Conservation (phyloP, 2,113 vertebrate genomes). For the Penelope pileata region DNA sequence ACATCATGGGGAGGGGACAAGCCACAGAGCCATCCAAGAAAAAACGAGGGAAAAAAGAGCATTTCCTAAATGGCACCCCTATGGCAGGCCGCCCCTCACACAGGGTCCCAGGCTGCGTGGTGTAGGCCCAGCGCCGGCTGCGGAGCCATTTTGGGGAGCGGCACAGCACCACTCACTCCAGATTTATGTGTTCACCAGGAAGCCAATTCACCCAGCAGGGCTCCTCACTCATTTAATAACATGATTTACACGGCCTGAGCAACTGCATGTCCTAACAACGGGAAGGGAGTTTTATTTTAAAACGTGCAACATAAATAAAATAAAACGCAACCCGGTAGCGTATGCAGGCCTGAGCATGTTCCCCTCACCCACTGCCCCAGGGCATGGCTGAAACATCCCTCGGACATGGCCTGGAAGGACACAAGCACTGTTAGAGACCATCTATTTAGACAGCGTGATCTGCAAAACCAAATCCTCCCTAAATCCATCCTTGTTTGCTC, state of each 20-base stretch:
- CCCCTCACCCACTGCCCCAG: neutral
- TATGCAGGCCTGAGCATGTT: neutral
- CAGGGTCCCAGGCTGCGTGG: too few relatives aligned
- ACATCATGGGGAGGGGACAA: neutral
- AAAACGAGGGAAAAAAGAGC: neutral
- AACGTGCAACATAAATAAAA: neutral
- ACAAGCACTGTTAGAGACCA: accelerated
- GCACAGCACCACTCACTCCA: neutral
- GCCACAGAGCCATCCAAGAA: neutral
- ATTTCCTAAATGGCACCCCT: neutral
- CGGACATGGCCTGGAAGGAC: neutral
- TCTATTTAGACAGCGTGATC: neutral
- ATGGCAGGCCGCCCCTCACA: too few relatives aligned
- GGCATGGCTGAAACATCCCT: neutral
- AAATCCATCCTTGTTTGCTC: neutral
- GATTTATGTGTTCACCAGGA: conserved; percentile 52
- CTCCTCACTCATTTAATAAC: conserved; percentile 43
- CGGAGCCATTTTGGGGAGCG: neutral
- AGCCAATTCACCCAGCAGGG: conserved; percentile 47
- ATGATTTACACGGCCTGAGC: neutral
- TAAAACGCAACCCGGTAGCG: accelerated
- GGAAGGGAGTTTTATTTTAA: conserved; percentile 5
- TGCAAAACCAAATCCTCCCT: neutral
- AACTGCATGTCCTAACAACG: accelerated
- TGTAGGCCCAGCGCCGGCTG: neutral